phyloP scores from a whole-genome alignment of 2,797 vertebrate genomes.

The Tadarida brasiliensis region DNA sequence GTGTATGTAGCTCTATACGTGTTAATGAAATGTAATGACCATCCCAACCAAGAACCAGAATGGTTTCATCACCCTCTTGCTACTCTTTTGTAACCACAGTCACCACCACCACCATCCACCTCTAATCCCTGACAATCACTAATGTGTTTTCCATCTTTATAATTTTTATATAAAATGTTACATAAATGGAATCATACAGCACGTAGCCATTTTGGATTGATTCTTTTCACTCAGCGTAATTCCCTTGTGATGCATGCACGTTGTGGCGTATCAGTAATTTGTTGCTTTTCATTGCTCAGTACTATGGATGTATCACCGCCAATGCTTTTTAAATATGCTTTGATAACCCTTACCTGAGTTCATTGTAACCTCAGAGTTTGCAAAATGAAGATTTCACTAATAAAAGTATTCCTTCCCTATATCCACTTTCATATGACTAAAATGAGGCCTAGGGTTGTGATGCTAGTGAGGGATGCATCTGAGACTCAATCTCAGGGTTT shows the following conservation, averaged over 20 bases:
- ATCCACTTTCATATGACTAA: not conserved
- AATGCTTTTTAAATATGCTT: not conserved
- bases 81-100: not conserved
- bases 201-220: not conserved
- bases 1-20: not conserved
- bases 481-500: not conserved
- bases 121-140: not conserved
- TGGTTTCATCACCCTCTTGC: not conserved
- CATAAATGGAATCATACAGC: not conserved
- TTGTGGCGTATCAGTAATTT: not conserved
- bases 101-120: not conserved
- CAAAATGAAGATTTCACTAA: not conserved
- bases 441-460: not conserved
- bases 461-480: no score
- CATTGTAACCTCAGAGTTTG: not conserved
- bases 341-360: not conserved
- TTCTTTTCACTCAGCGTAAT: not conserved
- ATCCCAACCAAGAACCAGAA: not conserved
- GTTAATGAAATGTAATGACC: not conserved
- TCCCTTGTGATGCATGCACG: not conserved
- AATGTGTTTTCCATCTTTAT: not conserved
- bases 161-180: not conserved
- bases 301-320: no score
- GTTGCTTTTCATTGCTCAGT: not conserved
- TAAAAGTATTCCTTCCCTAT: not conserved